Conservation (phyloP, 92 coral and sea anemone genomes). For the Scolanthus callimorphus region DNA sequence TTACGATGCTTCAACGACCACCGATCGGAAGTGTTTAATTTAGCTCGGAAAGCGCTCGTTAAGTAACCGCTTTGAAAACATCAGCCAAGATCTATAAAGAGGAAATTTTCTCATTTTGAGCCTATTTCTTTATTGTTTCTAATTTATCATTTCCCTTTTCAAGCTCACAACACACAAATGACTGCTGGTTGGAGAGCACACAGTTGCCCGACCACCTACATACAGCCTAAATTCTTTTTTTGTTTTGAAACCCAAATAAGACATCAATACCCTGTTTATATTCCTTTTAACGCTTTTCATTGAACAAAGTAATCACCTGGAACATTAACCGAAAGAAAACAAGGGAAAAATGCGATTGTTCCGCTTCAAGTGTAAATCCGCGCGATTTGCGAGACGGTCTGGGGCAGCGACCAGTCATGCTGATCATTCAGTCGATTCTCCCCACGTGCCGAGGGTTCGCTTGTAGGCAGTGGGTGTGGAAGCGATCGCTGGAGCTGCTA, state of each 20-base stretch:
- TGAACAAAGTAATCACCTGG: not conserved
- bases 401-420: slow-evolving; percentile 32
- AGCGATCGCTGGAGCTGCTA: slow-evolving; percentile 44
- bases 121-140: no score
- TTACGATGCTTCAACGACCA: no score
- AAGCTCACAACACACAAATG: no score
- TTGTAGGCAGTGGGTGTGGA: slow-evolving; percentile 90
- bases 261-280: slow-evolving; percentile 5
- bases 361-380: slow-evolving; percentile 21
- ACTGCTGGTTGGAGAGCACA: no score
- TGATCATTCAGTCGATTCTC: slow-evolving; percentile 87
- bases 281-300: slow-evolving; percentile 12
- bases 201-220: slow-evolving; percentile 1
- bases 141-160: no score
- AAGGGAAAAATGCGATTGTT: slow-evolving; percentile 18
- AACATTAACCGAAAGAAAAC: not conserved
- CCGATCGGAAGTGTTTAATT: no score
- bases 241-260: slow-evolving; percentile 7
- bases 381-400: slow-evolving; percentile 7
- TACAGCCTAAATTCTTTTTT: not conserved
- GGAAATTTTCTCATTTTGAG: no score
- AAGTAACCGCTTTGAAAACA: no score
- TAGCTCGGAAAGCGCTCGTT: no score
- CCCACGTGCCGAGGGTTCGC: slow-evolving; percentile 52
- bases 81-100: no score